Base-by-base conservation (phyloP, 2,888 invertebrate genomes). In the Tholera decimalis region DNA sequence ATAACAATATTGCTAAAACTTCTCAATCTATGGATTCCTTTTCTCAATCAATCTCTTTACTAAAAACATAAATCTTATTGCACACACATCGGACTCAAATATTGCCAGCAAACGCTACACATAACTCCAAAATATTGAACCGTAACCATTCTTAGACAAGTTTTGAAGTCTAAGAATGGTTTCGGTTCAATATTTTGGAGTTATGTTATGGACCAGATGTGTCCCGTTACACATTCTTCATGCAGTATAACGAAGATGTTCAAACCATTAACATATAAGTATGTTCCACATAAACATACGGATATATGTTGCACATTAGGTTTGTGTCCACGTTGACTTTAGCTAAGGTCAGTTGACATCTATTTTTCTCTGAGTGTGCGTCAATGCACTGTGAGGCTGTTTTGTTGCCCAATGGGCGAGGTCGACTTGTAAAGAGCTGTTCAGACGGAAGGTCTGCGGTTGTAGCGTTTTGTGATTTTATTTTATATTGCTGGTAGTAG, bases 341-440 rank as follows among this genome's bases (percentile, higher is more conserved):
- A 43, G 47, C 77, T 65, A 82, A 87, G 90, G 90, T 90, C 89
- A 84, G 88, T 89, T 89, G 92, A 89, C 91, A 89, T 89, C 88
- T 89, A 91, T 93, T 92, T 93, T 92, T 92, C 92, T 92, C 89
- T 84, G 90, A 91, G 92, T 92, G 92, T 91, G 81, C 88, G 77
- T 90, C 90, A 85, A 82, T 82, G 88, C 85, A 87, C 91, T 91
- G 92, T 90, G 78, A 78, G 73, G 51, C 43, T 64, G 70, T 75
- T 76, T 71, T 74, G 83, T 85, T 83, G 73, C 68, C 71, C 75
- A 77, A 78, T 82, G 71, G 81, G 71, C 78, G 80, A 82, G 77
- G 82, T 62, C 63, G 62, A 61, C 65, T 59, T 43, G 49, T 69
- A 57, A 64, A 53, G 49, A 68, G 53, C n/a, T 44, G 35, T 68